Percentiles rank a stretch among this genome's conserved stretches.
Evolutionary conservation across 1,140 invertebrate genomes (phyloP).

Genomic region (Plodia interpunctella): DNA sequence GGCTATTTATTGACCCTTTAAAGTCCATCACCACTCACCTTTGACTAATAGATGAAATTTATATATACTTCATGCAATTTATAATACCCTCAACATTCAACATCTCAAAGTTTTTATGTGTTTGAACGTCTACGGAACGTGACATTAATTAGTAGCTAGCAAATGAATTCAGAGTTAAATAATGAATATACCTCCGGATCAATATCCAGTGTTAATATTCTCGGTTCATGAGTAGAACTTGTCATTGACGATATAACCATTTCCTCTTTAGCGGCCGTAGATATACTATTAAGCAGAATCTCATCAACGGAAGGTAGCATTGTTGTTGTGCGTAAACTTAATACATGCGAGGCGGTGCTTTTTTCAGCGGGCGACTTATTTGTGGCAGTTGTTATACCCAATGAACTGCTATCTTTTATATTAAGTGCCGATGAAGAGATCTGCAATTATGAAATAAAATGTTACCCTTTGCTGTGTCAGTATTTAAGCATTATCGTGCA

Average conservation of each 20-base stretch:
- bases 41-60: constrained; percentile 13
- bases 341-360: constrained; percentile 77
- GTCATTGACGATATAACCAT: constrained; percentile 72
- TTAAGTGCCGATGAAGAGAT: constrained; percentile 71
- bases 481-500: constrained; percentile 40
- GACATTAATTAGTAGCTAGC: neutral
- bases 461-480: constrained; percentile 61
- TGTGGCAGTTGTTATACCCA: constrained; percentile 66
- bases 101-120: neutral
- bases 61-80: neutral
- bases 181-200: constrained; percentile 76
- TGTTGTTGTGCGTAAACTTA: constrained; percentile 76
- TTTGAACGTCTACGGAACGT: neutral
- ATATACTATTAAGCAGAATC: constrained; percentile 77
- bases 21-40: constrained; percentile 46
- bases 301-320: constrained; percentile 76
- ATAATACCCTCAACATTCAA: neutral
- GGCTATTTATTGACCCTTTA: neutral
- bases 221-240: constrained; percentile 72
- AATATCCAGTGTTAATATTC: constrained; percentile 78
- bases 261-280: constrained; percentile 75
- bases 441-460: constrained; percentile 72
- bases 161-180: constrained; percentile 39
- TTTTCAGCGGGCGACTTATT: constrained; percentile 66
- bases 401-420: constrained; percentile 71